Conservation (phyloP, 92 coral and sea anemone species). For the Montipora capitata region DNA sequence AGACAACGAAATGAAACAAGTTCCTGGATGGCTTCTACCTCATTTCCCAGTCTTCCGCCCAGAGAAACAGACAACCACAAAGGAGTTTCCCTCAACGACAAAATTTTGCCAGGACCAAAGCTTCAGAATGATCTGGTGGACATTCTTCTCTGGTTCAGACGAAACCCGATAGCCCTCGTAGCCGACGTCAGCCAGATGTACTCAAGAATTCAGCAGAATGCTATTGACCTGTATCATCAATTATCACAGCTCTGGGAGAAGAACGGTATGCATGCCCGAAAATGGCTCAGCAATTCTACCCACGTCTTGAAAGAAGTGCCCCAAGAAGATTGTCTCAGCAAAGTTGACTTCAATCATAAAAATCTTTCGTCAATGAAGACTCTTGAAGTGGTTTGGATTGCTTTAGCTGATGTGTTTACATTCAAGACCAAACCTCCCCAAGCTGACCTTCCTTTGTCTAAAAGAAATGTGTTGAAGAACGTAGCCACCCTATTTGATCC, state of each 20-base stretch:
- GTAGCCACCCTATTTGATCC: background rate
- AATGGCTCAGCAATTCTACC: conserved; percentile 20
- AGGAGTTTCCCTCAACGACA: background rate
- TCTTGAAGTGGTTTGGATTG: background rate
- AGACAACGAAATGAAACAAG: conserved; percentile 5
- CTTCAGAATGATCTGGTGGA: conserved; percentile 17
- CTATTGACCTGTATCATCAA: background rate
- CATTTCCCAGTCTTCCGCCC: background rate
- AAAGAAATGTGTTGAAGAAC: background rate
- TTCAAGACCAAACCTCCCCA: background rate
- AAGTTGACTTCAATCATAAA: conserved; percentile 40
- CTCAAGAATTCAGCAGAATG: background rate
- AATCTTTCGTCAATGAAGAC: conserved; percentile 22
- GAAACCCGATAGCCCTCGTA: conserved; percentile 22
- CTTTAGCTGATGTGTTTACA: background rate
- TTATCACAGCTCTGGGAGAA: background rate
- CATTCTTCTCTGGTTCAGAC: conserved; percentile 15
- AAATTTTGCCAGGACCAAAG: conserved; percentile 21
- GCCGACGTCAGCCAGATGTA: conserved; percentile 10
- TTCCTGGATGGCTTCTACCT: background rate
- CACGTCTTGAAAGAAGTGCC: conserved; percentile 11
- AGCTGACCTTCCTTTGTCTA: background rate
- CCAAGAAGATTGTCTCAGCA: background rate
- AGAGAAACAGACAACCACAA: conserved; percentile 1
- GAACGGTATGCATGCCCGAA: conserved; percentile 23